phyloP scores from a whole-genome alignment of 35 echinoderm and acorn worm genomes.

The Heliocidaris erythrogramma region DNA sequence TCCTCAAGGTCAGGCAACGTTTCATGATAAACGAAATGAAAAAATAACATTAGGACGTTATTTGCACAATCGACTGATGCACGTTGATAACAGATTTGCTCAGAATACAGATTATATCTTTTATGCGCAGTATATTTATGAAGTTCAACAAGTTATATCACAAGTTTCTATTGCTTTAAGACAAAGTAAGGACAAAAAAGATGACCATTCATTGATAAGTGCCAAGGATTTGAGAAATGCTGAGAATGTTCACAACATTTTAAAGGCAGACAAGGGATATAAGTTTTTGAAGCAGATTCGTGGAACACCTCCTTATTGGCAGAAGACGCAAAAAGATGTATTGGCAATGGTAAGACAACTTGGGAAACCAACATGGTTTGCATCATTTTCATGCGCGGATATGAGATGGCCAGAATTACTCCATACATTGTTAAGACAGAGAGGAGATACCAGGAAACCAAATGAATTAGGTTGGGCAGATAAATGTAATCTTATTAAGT shows the following conservation, averaged over 20 bases:
- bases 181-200: constrained; percentile 36
- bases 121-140: constrained; percentile 67
- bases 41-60: constrained; percentile 58
- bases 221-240: background rate
- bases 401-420: constrained; percentile 66
- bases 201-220: background rate
- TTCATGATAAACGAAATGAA: constrained; percentile 34
- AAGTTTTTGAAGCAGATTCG: constrained; percentile 75
- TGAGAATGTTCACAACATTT: background rate
- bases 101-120: constrained; percentile 74
- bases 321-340: constrained; percentile 68
- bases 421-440: constrained; percentile 43
- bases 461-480: constrained; percentile 58
- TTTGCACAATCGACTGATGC: constrained; percentile 57
- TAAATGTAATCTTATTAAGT: constrained; percentile 53
- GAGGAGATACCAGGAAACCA: constrained; percentile 43
- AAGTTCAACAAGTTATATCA: constrained; percentile 69
- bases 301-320: constrained; percentile 81
- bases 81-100: constrained; percentile 72
- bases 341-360: constrained; percentile 77
- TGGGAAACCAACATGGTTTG: constrained; percentile 73
- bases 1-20: constrained; percentile 46
- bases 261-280: constrained; percentile 58
- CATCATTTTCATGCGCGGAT: constrained; percentile 69
- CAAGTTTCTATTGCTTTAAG: constrained; percentile 75